Percentiles rank a stretch among this genome's conserved stretches.
These are phyloP conservation scores for Gorsachius magnificus DNA, from an alignment of 2,797 vertebrate species.

Conservation along the genomic window DNA sequence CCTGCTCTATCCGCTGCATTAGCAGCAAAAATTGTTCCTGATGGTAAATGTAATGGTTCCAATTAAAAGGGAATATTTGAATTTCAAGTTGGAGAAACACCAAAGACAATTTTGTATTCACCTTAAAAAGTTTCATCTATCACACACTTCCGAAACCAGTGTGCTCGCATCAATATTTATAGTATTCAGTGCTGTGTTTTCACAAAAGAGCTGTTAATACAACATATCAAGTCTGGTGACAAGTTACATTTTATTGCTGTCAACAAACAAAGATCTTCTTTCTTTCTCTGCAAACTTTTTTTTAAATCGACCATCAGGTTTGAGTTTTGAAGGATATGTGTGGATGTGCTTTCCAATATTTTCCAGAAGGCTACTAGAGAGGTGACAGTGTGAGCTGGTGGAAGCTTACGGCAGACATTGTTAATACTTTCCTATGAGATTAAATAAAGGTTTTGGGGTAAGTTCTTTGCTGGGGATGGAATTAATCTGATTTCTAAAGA, in stretches of 20 bases:
- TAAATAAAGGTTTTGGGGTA: background rate
- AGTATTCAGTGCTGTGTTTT: conserved; percentile 5
- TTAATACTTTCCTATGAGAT: background rate
- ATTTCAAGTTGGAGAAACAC: background rate
- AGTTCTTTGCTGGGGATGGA: background rate
- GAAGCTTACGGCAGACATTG: background rate
- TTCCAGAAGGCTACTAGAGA: background rate
- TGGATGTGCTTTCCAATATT: background rate
- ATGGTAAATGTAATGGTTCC: background rate
- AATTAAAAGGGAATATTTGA: background rate
- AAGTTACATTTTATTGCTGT: conserved; percentile 70
- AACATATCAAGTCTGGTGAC: conserved; percentile 62
- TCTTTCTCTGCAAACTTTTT: conserved; percentile 36
- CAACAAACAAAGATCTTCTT: conserved; percentile 64
- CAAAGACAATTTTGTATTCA: background rate
- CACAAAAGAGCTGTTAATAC: conserved; percentile 54
- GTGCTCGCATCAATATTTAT: conserved; percentile 66
- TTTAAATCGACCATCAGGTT: background rate
- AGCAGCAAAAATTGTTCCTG: background rate
- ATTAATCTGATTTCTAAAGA: background rate
- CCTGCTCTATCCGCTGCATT: background rate
- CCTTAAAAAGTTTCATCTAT: conserved; percentile 28
- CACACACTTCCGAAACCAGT: background rate
- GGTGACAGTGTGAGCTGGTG: background rate
- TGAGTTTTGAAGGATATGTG: conserved; percentile 25